Conservation (phyloP, 2,888 invertebrate species). For the Pachliopta kotzebuea region DNA sequence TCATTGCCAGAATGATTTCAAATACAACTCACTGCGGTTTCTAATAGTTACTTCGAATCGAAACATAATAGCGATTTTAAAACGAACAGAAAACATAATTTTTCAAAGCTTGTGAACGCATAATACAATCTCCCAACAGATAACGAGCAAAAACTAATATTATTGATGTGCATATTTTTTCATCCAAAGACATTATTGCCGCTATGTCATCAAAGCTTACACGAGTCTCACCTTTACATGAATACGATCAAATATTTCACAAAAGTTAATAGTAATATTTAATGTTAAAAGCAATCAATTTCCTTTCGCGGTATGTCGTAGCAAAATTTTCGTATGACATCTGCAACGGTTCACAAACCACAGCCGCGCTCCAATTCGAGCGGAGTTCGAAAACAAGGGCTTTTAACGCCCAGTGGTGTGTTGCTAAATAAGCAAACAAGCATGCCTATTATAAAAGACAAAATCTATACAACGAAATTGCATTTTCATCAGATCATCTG, state of each 20-base stretch:
- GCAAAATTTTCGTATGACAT: slow-evolving; percentile 35
- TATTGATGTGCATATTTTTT: slow-evolving; percentile 17
- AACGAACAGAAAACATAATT: slow-evolving; percentile 1
- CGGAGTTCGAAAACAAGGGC: slow-evolving; percentile 35
- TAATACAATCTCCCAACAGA: slow-evolving; percentile 3
- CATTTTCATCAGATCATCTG: slow-evolving; percentile 8
- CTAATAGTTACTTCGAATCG: slow-evolving; percentile 5
- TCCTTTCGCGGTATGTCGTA: slow-evolving; percentile 11
- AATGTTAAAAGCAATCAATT: not conserved
- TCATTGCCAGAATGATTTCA: slow-evolving; percentile 13
- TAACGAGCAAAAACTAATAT: slow-evolving; percentile 9
- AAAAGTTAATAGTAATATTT: not conserved
- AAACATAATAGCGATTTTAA: not conserved
- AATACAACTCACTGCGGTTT: slow-evolving; percentile 14
- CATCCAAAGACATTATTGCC: not conserved
- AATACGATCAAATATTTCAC: slow-evolving; percentile 2
- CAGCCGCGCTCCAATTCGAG: slow-evolving; percentile 46
- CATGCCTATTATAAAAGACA: not conserved
- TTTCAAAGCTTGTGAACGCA: slow-evolving; percentile 1
- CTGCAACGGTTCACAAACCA: slow-evolving; percentile 32
- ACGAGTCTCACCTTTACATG: slow-evolving; percentile 1
- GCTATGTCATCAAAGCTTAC: slow-evolving; percentile 14
- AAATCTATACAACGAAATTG: slow-evolving; percentile 6
- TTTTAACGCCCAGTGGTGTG: slow-evolving; percentile 31
- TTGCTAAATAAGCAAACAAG: slow-evolving; percentile 35